Evolutionary conservation across 2,888 invertebrate genomes (phyloP), one percentile per base, ranked within the genome.

Genomic region (Asteroscopus sphinx): DNA sequence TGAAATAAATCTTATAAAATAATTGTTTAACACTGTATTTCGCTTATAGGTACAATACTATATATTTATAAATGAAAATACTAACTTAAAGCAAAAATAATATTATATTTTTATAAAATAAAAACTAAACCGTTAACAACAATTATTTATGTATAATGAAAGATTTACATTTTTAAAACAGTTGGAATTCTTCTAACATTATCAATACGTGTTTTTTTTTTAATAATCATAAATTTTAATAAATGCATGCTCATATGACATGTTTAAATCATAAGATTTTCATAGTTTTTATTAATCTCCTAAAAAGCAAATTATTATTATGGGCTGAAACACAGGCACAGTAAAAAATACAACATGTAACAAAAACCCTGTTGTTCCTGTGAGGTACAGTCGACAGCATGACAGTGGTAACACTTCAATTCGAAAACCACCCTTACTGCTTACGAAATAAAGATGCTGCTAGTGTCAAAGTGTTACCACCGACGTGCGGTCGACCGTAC

Each of bases 131-230:
- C 36, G 51, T 48, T 41, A 54, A 55, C 48, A 64, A 55, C 40
- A 45, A 47, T 49, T 41, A 59, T 46, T 48, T 3, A 16, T 39
- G n/a, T 49, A n/a, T 5, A 52, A 40, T 12, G 13, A 41, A 67
- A 64, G 64, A 55, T 65, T 69, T 69, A 55, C 55, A 60, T 65
- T 55, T 47, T 55, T 48, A 64, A 68, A 67, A 67, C 68, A 68
- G 58, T n/a, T 40, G 9, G 51, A 67, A 64, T 61, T 49, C 67
- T 44, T 48, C n/a, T 60, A 65, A 60, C 25, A 40, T 60, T 49
- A 60, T 60, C 28, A 21, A 17, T 56, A 45, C 12, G 46, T 66
- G 65, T 56, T 61, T 68, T 51, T 68, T 59, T 60, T 68, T 15
- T 26, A 30, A 9, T 46, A 46, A 49, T 55, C 1, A 28, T 51